Conservation (phyloP, 2,113 vertebrate species). For the Ardeotis arabs region DNA sequence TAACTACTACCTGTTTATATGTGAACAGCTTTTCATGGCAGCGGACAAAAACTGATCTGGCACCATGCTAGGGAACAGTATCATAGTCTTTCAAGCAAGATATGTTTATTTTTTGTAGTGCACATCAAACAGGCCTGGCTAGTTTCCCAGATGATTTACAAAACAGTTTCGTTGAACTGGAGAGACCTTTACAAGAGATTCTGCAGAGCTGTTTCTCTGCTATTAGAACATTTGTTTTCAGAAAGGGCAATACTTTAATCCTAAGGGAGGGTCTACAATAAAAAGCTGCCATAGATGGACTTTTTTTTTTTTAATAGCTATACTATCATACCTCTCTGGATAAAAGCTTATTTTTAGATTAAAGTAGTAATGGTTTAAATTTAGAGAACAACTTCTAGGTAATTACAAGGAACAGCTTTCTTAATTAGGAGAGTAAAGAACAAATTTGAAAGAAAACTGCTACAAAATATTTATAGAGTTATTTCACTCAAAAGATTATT, state of each 20-base stretch:
- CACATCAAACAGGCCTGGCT: not conserved
- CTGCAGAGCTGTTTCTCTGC: not conserved
- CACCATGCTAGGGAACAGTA: not conserved
- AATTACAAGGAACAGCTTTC: not conserved
- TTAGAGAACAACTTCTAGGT: not conserved
- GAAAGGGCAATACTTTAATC: not conserved
- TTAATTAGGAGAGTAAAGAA: not conserved
- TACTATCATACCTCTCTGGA: not conserved
- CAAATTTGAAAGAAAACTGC: not conserved
- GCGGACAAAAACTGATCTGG: not conserved
- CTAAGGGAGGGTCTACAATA: not conserved
- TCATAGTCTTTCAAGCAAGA: not conserved
- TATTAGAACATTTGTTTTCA: not conserved
- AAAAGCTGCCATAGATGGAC: not conserved
- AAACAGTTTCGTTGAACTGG: not conserved
- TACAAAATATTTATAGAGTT: not conserved
- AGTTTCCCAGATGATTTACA: constrained; percentile 22
- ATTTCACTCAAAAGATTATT: not conserved
- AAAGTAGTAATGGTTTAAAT: not conserved
- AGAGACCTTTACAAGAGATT: not conserved
- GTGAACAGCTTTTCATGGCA: not conserved
- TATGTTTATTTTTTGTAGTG: not conserved
- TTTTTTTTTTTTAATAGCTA: not conserved
- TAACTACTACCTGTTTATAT: not conserved
- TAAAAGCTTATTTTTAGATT: constrained; percentile 11